These are phyloP conservation scores for Caiman crocodilus DNA, from an alignment of 2,797 vertebrate species.

Conservation along the genomic window DNA sequence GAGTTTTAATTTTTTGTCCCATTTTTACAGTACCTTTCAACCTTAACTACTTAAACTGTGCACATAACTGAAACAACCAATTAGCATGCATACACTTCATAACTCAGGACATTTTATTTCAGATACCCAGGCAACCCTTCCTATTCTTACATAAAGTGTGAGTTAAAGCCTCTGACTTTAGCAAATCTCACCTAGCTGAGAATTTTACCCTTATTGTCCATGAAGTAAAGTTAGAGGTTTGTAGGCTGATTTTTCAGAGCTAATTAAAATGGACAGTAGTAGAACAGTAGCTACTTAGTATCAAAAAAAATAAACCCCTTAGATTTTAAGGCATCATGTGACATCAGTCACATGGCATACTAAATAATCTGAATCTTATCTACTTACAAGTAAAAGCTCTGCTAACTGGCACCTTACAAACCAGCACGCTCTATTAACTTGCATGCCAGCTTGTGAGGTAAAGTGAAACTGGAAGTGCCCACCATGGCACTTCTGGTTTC, in stretches of 20 bases:
- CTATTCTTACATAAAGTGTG: neutral
- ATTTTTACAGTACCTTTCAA: neutral
- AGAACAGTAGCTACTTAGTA: neutral
- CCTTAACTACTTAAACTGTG: neutral
- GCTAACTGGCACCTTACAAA: no score
- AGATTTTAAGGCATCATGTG: neutral
- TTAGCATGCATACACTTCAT: neutral
- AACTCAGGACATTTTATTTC: neutral
- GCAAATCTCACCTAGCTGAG: neutral
- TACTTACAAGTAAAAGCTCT: no score
- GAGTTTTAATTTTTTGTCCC: neutral
- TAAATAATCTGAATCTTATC: neutral
- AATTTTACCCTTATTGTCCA: neutral
- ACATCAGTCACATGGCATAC: rapidly evolving
- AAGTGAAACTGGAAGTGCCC: no score
- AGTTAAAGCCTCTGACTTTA: neutral
- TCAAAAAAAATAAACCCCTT: rapidly evolving
- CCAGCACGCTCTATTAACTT: no score
- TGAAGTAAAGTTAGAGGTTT: neutral
- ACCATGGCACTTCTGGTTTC: no score
- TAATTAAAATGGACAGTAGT: neutral
- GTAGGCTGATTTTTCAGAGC: neutral
- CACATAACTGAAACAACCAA: neutral
- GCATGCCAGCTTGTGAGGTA: no score
- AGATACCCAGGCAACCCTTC: neutral